Conservation (phyloP, 64 coral and sea anemone species). For the Montipora efflorescens region DNA sequence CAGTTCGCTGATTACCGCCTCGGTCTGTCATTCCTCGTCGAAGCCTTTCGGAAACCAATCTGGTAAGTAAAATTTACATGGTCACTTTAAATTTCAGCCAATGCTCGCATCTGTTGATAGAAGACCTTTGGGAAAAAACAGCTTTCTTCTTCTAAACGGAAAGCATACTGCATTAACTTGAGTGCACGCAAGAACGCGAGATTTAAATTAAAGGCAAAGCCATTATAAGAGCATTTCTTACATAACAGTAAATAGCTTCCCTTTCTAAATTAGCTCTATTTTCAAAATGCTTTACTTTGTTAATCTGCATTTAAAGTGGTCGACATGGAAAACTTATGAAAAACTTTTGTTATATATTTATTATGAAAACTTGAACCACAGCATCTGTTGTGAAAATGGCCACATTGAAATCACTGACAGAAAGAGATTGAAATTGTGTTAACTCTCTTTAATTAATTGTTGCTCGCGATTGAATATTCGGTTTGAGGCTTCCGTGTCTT, state of each 20-base stretch:
- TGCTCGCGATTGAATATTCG: slow-evolving; percentile 13
- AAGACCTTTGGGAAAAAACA: not conserved
- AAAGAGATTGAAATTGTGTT: slow-evolving; percentile 55
- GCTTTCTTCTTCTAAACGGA: slow-evolving; percentile 29
- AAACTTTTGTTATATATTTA: slow-evolving; percentile 1
- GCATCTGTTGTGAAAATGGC: slow-evolving; percentile 49
- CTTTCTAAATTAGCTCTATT: not conserved
- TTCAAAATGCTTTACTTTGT: slow-evolving; percentile 29
- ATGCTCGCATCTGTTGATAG: slow-evolving; percentile 32
- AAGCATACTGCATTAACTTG: slow-evolving; percentile 38
- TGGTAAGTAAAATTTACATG: slow-evolving; percentile 2
- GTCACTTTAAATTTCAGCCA: slow-evolving; percentile 10
- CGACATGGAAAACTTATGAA: not conserved
- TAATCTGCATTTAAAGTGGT: not conserved
- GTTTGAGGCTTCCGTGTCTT: not conserved
- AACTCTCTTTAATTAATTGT: slow-evolving; percentile 28
- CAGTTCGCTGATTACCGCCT: not conserved
- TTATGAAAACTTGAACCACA: slow-evolving; percentile 20
- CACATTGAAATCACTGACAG: slow-evolving; percentile 42
- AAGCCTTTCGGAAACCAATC: not conserved
- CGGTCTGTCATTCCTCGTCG: not conserved
- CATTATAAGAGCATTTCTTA: not conserved
- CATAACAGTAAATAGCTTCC: not conserved
- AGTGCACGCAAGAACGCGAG: not conserved
- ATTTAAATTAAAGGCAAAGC: not conserved